Conservation (phyloP, 2,888 invertebrate species). For the Noctua fimbriata region DNA sequence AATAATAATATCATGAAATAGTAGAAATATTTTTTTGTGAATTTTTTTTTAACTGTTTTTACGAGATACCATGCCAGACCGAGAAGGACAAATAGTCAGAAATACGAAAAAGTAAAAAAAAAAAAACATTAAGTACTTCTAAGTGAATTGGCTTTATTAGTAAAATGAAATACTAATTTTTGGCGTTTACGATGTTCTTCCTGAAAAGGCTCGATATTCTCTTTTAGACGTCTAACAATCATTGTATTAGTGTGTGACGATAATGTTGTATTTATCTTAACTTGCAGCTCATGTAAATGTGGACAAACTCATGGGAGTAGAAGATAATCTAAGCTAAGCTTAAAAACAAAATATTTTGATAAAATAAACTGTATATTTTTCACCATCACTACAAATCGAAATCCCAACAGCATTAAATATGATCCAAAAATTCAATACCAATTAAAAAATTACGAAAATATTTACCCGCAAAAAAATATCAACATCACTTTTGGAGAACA, state of each 20-base stretch:
- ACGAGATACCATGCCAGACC: too few species aligned
- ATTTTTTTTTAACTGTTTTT: too few species aligned
- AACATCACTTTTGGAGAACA: not conserved
- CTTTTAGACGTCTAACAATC: not conserved
- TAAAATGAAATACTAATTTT: too few species aligned
- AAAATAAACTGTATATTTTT: not conserved
- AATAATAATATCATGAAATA: too few species aligned
- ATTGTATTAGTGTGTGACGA: not conserved
- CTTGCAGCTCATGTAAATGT: not conserved
- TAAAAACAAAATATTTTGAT: not conserved
- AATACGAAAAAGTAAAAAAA: too few species aligned
- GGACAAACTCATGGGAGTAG: not conserved
- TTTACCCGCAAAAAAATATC: not conserved
- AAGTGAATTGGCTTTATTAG: too few species aligned
- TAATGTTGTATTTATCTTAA: not conserved
- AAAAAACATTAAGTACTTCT: too few species aligned
- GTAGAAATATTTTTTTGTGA: too few species aligned
- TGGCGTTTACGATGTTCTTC: too few species aligned
- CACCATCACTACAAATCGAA: not conserved
- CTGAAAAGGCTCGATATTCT: too few species aligned
- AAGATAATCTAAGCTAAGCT: too few species aligned
- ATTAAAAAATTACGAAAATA: not conserved
- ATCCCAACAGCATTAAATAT: not conserved
- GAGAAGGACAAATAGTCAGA: too few species aligned
- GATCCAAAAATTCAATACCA: not conserved